Evolutionary conservation across 2,888 invertebrate genomes (phyloP), one percentile per base, ranked within the genome.

Genomic region (Chrysomela aeneicollis): DNA sequence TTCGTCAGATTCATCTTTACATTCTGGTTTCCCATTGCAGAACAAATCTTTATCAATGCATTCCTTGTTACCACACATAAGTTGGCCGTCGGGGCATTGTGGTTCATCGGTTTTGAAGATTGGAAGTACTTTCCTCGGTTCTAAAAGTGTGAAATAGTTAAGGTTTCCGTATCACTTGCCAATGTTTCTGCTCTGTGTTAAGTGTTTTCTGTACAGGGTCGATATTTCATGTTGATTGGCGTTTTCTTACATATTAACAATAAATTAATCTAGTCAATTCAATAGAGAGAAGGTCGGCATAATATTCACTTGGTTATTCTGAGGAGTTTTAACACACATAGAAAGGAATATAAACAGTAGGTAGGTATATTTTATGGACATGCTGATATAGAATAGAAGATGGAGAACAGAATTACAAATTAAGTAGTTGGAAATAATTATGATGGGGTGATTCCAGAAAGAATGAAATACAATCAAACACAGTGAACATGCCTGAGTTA

Each of bases 1-100:
- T 85, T 96, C 96, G 80, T 96, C 96, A 59, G 95, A 96, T 81
- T 95, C 95, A 80, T 96, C 96, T 79, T 93, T 92, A 85, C 96
- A 96, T 81, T 96, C 95, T 58, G 92, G 88, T 83, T 94, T 93
- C 78, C 94, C 95, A 79, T 96, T 95, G 84, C 96, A 96, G 88
- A 96, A 96, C 61, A 96, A 86, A 79, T 93, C 93, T 83, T 92
- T 94, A 74, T 95, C 94, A 65, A 96, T 88, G 84, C 96, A 96
- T 81, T 96, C 95, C 70, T 94, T 94, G 83, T 92, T 93, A 68
- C 96, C 96, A 82, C 96, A 96, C 64, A 94, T 92, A 66, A 96
- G 84, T 85, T 95, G 94, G 62, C 93, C 94, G 77, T 93, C 93
- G 15, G 94, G 91, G 77, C 96, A 96, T 75, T 95, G 88, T 58